Percentiles rank a stretch among this genome's conserved stretches.
Evolutionary conservation across 2,888 invertebrate species (phyloP).

Genomic region (Tipula unca): DNA sequence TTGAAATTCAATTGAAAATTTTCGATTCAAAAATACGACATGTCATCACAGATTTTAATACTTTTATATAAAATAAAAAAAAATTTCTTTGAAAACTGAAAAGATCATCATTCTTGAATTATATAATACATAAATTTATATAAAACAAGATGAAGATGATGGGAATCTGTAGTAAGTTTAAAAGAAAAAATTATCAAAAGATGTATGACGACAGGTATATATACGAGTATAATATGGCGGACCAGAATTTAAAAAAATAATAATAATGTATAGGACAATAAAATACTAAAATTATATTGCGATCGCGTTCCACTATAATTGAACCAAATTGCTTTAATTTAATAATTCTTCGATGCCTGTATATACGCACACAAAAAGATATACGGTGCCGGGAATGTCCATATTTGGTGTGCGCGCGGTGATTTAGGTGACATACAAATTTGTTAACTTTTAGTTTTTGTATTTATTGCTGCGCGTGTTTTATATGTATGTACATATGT

Average conservation of each 20-base stretch:
- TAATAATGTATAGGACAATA: neutral
- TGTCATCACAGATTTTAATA: neutral
- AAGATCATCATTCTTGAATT: neutral
- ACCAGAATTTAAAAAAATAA: neutral
- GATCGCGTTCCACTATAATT: neutral
- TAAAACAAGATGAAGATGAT: neutral
- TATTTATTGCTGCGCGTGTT: neutral
- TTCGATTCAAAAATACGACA: neutral
- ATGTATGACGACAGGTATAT: neutral
- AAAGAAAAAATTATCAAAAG: neutral
- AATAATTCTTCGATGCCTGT: neutral
- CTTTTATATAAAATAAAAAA: too few species aligned
- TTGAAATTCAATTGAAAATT: neutral
- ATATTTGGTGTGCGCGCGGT: neutral
- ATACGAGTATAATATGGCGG: slow-evolving; percentile 1
- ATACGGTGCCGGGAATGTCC: neutral
- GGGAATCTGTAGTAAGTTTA: neutral
- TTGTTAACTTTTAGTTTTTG: neutral
- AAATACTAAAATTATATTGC: neutral
- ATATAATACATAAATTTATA: neutral
- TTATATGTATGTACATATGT: neutral
- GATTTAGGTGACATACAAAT: neutral
- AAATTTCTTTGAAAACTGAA: neutral
- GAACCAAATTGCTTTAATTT: slow-evolving; percentile 8
- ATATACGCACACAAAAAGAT: neutral